phyloP scores from a whole-genome alignment of 2,888 invertebrate genomes.

The Synergus japonicus region DNA sequence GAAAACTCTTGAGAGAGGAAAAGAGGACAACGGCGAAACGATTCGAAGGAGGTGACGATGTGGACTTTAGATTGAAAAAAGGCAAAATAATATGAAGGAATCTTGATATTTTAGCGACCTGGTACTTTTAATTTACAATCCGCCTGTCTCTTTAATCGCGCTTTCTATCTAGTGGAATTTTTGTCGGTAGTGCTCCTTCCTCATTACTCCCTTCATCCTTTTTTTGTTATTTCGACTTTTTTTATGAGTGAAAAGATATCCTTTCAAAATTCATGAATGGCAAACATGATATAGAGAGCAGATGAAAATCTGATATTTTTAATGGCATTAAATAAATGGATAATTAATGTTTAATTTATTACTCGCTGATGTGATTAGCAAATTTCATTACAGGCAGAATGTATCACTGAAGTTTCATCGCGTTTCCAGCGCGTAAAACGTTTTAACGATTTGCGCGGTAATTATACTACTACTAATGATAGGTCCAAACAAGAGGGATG shows the following conservation, averaged over 20 bases:
- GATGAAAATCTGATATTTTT: constrained; percentile 4
- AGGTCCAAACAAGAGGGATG: constrained; percentile 13
- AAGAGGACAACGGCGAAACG: constrained; percentile 46
- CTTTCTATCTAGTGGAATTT: constrained; percentile 47
- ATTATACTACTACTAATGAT: constrained; percentile 10
- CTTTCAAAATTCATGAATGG: not conserved
- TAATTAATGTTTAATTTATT: constrained; percentile 24
- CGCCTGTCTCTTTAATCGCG: constrained; percentile 66
- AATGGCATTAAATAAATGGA: not conserved
- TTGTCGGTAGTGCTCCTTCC: not conserved
- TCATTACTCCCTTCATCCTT: not conserved
- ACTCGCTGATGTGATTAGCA: not conserved
- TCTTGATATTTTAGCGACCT: constrained; percentile 69
- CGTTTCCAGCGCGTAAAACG: constrained; percentile 25
- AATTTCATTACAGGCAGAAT: constrained; percentile 17
- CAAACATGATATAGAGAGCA: not conserved
- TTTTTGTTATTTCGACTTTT: not conserved
- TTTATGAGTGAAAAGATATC: not conserved
- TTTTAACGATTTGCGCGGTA: constrained; percentile 27
- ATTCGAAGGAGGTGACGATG: constrained; percentile 47
- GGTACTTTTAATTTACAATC: constrained; percentile 68
- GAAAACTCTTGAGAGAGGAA: constrained; percentile 44
- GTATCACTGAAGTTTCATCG: constrained; percentile 26
- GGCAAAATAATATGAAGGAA: constrained; percentile 61
- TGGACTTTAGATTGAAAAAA: constrained; percentile 57